Base-by-base conservation (phyloP, 2,113 vertebrate species). In the Silurus asotus region DNA sequence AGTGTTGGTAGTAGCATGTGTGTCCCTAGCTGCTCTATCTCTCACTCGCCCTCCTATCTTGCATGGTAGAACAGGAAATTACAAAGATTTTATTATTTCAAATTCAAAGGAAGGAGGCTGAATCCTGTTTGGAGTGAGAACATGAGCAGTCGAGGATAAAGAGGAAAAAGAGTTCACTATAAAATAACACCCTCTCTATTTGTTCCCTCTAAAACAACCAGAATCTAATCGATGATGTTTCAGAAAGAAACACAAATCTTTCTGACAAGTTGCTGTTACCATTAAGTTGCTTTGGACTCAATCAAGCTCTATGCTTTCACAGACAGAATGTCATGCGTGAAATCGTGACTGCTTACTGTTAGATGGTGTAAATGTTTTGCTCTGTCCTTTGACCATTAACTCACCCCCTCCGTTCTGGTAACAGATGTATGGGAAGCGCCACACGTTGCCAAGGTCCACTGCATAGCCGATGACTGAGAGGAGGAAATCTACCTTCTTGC, bases 391-490 rank as follows among this genome's bases (percentile, higher is more conserved):
- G 11, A 48, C 3, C 61, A 11, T 28, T 25, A 75, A 91, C 97
- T 97, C 92, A 99, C 98, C 98, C 96, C 98, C 98, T 93, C 98
- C 98, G 0, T 99, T 99, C 86, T 99, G 98, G 89, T 99, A 99
- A 92, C 98, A 99, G 88, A 99, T 96, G 82, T 99, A 99, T 6
- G 98, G 98, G 91, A 99, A 99, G 72, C 98, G 97, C 98, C 98
- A 99, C 79, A 99, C 96, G 0, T 99, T 99, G 76, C 98, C 98
- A 92, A 99, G 94, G 92, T 99, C 98, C 90, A 99, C 98, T 0
- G 98, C 98, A 0, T 99, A 99, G 87, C 98, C 98, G 25, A 99
- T 98, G 89, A 99, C 98, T 0, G 98, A 99, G 87, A 99, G 95
- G 17, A 99, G 93, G 92, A 99, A 99, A 95, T 99, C 98, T 93